Conservation (phyloP, 2,888 invertebrate genomes). For the Diploptera punctata region DNA sequence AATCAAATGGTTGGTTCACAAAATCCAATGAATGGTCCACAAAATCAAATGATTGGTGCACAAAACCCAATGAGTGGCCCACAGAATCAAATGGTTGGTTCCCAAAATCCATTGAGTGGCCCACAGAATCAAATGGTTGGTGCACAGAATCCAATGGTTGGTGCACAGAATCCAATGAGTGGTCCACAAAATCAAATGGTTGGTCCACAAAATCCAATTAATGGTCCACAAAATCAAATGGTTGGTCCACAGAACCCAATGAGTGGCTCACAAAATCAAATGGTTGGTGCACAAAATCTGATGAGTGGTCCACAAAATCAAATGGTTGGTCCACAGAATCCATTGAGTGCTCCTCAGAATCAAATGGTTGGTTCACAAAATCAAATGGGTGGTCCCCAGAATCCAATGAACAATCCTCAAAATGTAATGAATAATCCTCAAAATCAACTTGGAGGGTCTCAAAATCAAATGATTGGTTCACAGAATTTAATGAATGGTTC, state of each 20-base stretch:
- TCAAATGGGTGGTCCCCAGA: background rate
- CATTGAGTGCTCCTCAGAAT: too few relatives aligned
- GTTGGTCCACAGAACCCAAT: conserved; percentile 9
- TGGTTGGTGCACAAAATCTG: too few relatives aligned
- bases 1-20: conserved; percentile 15
- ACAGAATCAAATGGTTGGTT: background rate
- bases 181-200: background rate
- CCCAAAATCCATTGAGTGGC: background rate
- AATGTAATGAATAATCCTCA: background rate
- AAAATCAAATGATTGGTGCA: background rate
- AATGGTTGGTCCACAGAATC: too few relatives aligned
- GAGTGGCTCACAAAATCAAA: conserved; percentile 8
- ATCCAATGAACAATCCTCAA: background rate
- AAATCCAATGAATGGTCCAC: background rate
- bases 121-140: background rate
- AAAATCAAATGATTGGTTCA: background rate
- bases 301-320: background rate
- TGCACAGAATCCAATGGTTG: conserved; percentile 15
- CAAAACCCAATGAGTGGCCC: conserved; percentile 12
- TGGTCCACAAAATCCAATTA: background rate
- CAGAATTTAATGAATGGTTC: background rate
- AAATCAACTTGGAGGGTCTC: background rate
- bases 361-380: background rate
- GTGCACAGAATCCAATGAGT: conserved; percentile 5
- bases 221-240: background rate